phyloP scores from a whole-genome alignment of 2,888 invertebrate genomes.

The Caenorhabditis afra region DNA sequence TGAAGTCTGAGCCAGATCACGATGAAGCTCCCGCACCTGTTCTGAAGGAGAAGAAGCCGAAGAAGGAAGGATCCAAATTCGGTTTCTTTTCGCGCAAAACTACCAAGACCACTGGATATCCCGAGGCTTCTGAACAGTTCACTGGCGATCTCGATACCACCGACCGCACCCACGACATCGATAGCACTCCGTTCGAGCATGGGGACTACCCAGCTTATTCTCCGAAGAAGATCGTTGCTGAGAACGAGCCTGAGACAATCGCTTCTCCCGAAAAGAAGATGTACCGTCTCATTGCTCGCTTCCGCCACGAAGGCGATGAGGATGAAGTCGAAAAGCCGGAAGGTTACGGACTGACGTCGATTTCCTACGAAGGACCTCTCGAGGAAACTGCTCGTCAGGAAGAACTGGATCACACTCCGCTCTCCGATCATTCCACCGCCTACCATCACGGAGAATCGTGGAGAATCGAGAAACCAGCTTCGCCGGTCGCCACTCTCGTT shows the following conservation, averaged over 20 bases:
- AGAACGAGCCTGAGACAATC: no score
- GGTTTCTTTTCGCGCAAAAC: slow-evolving; percentile 39
- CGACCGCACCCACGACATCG: slow-evolving; percentile 34
- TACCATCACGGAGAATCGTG: slow-evolving; percentile 24
- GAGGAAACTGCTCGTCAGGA: slow-evolving; percentile 42
- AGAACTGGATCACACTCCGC: slow-evolving; percentile 37
- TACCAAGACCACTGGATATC: slow-evolving; percentile 19
- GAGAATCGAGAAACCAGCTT: background rate
- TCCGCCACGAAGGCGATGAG: slow-evolving; percentile 62
- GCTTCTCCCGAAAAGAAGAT: slow-evolving; percentile 11
- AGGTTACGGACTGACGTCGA: slow-evolving; percentile 30
- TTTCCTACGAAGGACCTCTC: slow-evolving; percentile 51
- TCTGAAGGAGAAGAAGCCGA: slow-evolving; percentile 33
- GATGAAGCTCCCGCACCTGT: background rate
- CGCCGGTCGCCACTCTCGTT: background rate
- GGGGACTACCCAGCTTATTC: slow-evolving; percentile 30
- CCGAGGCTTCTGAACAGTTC: slow-evolving; percentile 30
- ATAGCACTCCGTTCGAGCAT: slow-evolving; percentile 37
- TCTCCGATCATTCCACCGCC: slow-evolving; percentile 41
- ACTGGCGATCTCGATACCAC: slow-evolving; percentile 39
- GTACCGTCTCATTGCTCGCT: slow-evolving; percentile 44
- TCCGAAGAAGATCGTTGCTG: slow-evolving; percentile 5
- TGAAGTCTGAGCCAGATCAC: slow-evolving; percentile 24
- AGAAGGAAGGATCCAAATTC: slow-evolving; percentile 32
- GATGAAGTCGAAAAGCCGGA: slow-evolving; percentile 55